Base-by-base conservation (phyloP, 1,140 invertebrate genomes). In the Drosophila malerkotliana region DNA sequence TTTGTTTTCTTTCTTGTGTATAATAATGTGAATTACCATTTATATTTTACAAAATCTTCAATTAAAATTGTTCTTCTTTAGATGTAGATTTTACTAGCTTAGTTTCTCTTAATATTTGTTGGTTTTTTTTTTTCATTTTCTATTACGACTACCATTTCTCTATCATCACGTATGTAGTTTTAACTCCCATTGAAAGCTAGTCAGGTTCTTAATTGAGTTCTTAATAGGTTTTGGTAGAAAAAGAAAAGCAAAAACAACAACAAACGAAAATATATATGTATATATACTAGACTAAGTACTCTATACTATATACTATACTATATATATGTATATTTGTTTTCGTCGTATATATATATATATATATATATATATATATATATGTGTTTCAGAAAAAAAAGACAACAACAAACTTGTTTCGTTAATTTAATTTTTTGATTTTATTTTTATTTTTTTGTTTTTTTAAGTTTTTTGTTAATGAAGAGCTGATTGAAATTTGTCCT, bases 151-250 rank as follows among this genome's bases (percentile, higher is more conserved):
- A 69, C 66, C 55, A 30, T 66, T 48, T 45, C 44, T 8, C 61
- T 45, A 10, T 49, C 44, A 56, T 56, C 51, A 62, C 60, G 41
- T 21, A 21, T 21, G 21, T 48, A 18, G 24, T 47, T 44, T 56
- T 68, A 80, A 54, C 74, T 67, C 66, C 69, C 47, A 53, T 78
- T 79, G 64, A 84, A 84, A 84, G 81, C 81, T 85, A 85, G 66
- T 85, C 81, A 85, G 82, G 82, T 85, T 85, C 73, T 74, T 85
- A 85, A 85, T 87, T 85, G 81, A 84, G 63, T 84, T 66, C 63
- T 62, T 77, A 85, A 67, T 47, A 47, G 44, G 62, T 32, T 48
- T 59, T 79, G 79, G 51, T 79, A 72, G 69, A 77, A 69, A 44
- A 69, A 69, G 66, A 68, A 69, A 48, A 24, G 44, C 24, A 67